Base-by-base conservation (phyloP, 1,140 invertebrate species). In the Chironomus striatipennis region DNA sequence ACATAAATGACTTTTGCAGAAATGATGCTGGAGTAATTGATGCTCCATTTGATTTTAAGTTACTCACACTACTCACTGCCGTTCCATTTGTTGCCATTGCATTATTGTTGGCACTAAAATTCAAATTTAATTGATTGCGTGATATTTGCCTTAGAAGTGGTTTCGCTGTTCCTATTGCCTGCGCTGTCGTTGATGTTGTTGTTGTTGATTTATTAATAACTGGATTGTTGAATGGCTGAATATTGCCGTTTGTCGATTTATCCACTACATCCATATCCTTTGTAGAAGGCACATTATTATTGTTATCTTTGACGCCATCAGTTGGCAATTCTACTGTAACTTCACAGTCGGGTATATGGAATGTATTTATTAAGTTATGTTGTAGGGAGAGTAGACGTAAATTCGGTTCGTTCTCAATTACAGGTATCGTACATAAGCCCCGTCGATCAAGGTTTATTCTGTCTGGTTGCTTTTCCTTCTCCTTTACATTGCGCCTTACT, bases 331-430 rank as follows among this genome's bases (percentile, higher is more conserved):
- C 65, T 6, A 70, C 6, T 1, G 17, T 18, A 7, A 70, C 6
- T 70, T 70, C 65, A 70, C 15, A 57, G 24, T 72, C 72, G 75
- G 81, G 81, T 80, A 82, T 81, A 77, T 82, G 80, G 43, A 97
- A 89, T 76, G 87, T 89, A 74, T 88, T 91, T 74, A 97, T 90
- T 75, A 93, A 86, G 85, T 97, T 97, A 81, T 97, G 94, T 80
- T 97, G 95, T 42, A 96, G 86, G 47, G 95, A 96, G 70, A 97
- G 83, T 67, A 97, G 83, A 34, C 93, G 85, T 34, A 97, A 83
- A 78, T 90, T 89, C 18, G 90, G 86, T 77, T 95, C 94, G 64
- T 89, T 90, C 67, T 91, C 88, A 74, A 96, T 89, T 75, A 91
- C 87, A 0, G 94, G 95, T 76, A 94, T 87, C 24, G 86, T 86